Base-by-base conservation (phyloP, 2,888 invertebrate species). In the Rhagonycha fulva region DNA sequence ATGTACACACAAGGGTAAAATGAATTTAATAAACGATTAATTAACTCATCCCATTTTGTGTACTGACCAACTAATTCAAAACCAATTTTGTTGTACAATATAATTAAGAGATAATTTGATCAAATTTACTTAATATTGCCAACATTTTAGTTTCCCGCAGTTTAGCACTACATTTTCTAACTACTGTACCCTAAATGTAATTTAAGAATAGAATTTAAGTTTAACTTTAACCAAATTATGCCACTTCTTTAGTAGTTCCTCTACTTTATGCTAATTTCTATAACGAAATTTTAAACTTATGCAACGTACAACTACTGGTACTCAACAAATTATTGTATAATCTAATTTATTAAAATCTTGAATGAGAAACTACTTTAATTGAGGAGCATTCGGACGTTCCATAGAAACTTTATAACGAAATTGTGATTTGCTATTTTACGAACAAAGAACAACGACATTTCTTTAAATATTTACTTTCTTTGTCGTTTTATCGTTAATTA, bases 401-500 rank as follows among this genome's bases (percentile, higher is more conserved):
- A 14, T n/a, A n/a, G 2, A 62, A 62, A 61, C 14, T 62, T 24
- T 63, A n/a, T n/a, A 63, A 24, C 63, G 24, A 66, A 66, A 66
- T 26, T 66, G n/a, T 12, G n/a, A 9, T 24, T 24, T 63, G 30
- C 9, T 9, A 14, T 68, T 28, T 26, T 68, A 14, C 24, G 68
- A 68, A 68, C 0, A 70, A 14, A 24, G 24, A 69, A 32, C n/a
- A 24, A 70, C 2, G 9, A 1, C 11, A 62, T 62, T 26, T 62
- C 62, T 62, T 75, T 32, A 75, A 68, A 71, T 71, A 75, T 75
- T 75, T 75, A 71, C 28, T 12, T 71, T 71, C 68, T 67, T 75
- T 75, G 47, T 24, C 71, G 67, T 71, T 75, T 67, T 75, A 75
- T 75, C 66, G 28, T 24, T 71, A 75, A 75, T 75, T 75, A 71